Evolutionary conservation across 2,797 vertebrate genomes (phyloP), one percentile per base, ranked within the genome.

Genomic region (Bucorvus abyssinicus): DNA sequence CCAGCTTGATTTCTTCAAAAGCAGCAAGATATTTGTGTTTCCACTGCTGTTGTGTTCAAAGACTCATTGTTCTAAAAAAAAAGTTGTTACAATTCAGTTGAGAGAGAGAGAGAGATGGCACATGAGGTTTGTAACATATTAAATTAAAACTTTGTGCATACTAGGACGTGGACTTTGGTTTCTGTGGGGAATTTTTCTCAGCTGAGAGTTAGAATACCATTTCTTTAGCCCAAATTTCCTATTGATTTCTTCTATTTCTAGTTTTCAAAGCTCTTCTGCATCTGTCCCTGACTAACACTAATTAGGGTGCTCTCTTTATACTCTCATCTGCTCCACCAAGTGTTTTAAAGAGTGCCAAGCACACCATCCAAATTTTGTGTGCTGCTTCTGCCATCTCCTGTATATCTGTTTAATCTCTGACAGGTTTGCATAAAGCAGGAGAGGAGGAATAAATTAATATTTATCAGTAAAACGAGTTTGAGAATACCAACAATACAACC

Each of bases 351-450:
- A 9, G 21, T 91, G n/a, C 36, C 87, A 92, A 87, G 65, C 38
- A 78, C 38, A 52, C 11, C 59, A 30, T 68, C 78, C 73, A 89
- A 80, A 91, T 84, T 92, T 68, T 92, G 40, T 91, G 84, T 87
- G 88, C 91, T 81, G 38, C 84, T 96, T 96, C 92, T 96, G 95
- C 95, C 96, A 95, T 55, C 94, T 96, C 89, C 91, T 96, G 93
- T 96, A 61, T 89, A 94, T 74, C 68, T 83, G 50, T 61, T 95
- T 94, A 90, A 81, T 83, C 44, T 94, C 69, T 89, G 38, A 44
- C 38, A 87, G 21, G 42, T 78, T 55, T 87, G 53, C 20, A 70
- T 69, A 87, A 82, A 59, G 12, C 24, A 40, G 47, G 23, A 78
- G 6, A 52, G 36, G 5, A 84, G n/a, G 55, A 91, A 88, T 59